A percentile compares a stretch with the other conserved stretches of the same genome.
phyloP scores from a whole-genome alignment of 2,797 vertebrate species.

The Pachyuromys duprasi region DNA sequence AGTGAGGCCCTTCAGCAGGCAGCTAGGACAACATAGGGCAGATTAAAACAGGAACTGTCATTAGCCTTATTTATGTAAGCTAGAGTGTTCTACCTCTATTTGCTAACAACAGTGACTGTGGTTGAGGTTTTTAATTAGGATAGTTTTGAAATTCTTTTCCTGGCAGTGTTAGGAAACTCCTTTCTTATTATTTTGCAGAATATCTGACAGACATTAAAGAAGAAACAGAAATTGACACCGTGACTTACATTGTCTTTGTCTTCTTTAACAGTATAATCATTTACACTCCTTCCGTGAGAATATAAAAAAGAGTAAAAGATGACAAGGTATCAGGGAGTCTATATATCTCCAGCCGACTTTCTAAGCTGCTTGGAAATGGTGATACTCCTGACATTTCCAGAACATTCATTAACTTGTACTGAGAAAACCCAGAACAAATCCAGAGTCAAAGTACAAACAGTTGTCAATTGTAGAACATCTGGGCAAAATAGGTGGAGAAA shows the following conservation, averaged over 20 bases:
- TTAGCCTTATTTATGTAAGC: slow-evolving; percentile 64
- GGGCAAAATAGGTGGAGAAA: not conserved
- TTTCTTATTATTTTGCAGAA: slow-evolving; percentile 1
- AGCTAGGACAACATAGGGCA: slow-evolving; percentile 60
- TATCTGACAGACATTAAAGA: not conserved
- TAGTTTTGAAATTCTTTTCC: not conserved
- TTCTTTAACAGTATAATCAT: not conserved
- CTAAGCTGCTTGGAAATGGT: not conserved
- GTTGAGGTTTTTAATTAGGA: not conserved
- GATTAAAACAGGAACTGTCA: slow-evolving; percentile 60
- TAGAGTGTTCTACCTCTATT: slow-evolving; percentile 56
- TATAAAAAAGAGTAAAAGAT: not conserved
- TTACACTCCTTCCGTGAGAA: not conserved
- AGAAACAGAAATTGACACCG: not conserved
- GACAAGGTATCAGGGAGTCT: not conserved
- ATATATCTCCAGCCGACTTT: not conserved
- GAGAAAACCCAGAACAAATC: slow-evolving; percentile 29
- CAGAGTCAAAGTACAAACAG: not conserved
- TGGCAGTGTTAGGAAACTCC: not conserved
- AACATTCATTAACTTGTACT: not conserved
- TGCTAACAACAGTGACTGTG: slow-evolving; percentile 17
- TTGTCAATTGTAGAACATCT: slow-evolving; percentile 6
- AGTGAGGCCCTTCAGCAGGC: not conserved
- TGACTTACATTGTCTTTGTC: not conserved
- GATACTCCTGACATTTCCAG: not conserved